Conservation (phyloP, 1,140 invertebrate species). For the Zaprionus africanus region DNA sequence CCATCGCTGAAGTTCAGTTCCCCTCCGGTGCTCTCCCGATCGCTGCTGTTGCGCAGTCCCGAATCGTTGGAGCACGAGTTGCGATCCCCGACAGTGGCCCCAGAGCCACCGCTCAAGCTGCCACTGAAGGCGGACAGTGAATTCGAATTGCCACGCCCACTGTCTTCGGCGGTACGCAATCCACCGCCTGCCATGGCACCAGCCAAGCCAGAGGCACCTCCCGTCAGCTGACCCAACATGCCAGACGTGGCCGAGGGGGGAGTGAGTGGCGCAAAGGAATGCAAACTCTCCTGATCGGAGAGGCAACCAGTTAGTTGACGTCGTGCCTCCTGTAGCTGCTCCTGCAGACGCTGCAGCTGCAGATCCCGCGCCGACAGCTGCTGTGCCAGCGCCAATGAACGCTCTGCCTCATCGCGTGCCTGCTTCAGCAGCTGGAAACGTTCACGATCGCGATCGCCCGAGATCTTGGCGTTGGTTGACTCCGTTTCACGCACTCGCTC, state of each 20-base stretch:
- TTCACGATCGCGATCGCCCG: slow-evolving; percentile 94
- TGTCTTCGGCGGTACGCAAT: slow-evolving; percentile 86
- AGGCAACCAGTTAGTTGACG: slow-evolving; percentile 90
- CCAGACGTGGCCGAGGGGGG: slow-evolving; percentile 81
- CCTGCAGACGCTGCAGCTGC: slow-evolving; percentile 92
- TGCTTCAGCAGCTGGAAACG: slow-evolving; percentile 94
- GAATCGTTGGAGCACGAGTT: slow-evolving; percentile 95
- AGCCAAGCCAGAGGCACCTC: slow-evolving; percentile 86
- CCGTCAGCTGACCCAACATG: slow-evolving; percentile 84
- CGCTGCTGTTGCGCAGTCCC: slow-evolving; percentile 91
- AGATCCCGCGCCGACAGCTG: slow-evolving; percentile 94
- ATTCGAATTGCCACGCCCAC: slow-evolving; percentile 85
- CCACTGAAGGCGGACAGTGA: slow-evolving; percentile 83
- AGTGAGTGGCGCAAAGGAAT: slow-evolving; percentile 86
- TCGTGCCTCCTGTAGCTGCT: slow-evolving; percentile 92
- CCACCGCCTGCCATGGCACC: slow-evolving; percentile 58
- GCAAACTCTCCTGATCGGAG: slow-evolving; percentile 90
- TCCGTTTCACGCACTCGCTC: slow-evolving; percentile 87
- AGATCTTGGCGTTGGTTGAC: slow-evolving; percentile 88
- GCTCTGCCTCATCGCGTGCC: slow-evolving; percentile 94
- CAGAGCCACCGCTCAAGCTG: slow-evolving; percentile 86
- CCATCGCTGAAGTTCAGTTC: slow-evolving; percentile 84
- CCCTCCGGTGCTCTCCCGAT: slow-evolving; percentile 89
- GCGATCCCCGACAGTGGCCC: slow-evolving; percentile 86
- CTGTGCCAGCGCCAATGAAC: slow-evolving; percentile 92